Evolutionary conservation across 2,888 invertebrate genomes (phyloP).

Genomic region (Poecilobothrus nobilitatus): DNA sequence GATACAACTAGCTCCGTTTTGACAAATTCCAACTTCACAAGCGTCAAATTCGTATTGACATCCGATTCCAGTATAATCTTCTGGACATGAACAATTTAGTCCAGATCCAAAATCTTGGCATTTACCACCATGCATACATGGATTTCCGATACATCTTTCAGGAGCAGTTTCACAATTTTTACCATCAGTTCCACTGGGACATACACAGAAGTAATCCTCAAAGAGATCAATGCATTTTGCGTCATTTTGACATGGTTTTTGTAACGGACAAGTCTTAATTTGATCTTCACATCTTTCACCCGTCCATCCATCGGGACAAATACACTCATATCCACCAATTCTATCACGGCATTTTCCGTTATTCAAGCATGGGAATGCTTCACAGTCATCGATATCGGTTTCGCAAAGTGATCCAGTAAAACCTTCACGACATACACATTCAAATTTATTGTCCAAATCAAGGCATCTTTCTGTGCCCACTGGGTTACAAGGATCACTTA

Average conservation of each 20-base stretch:
- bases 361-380: conserved; percentile 75
- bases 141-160: conserved; percentile 58
- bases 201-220: conserved; percentile 55
- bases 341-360: conserved; percentile 83
- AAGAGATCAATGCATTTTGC: conserved; percentile 85
- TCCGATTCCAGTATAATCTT: conserved; percentile 77
- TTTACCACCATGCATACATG: conserved; percentile 92
- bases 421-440: conserved; percentile 83
- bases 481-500: conserved; percentile 83
- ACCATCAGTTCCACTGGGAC: conserved; percentile 91
- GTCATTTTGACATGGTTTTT: conserved; percentile 85
- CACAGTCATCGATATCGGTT: conserved; percentile 79
- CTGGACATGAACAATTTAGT: conserved; percentile 85
- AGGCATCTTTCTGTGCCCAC: conserved; percentile 84
- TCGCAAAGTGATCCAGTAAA: conserved; percentile 79
- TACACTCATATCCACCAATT: conserved; percentile 72
- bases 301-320: conserved; percentile 78
- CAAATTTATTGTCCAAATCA: conserved; percentile 77
- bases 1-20: conserved; percentile 86
- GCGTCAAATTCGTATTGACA: conserved; percentile 92
- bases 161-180: conserved; percentile 96
- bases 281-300: conserved; percentile 79
- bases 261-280: conserved; percentile 71
- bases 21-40: conserved; percentile 80
- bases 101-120: conserved; percentile 95